These are phyloP conservation scores for Lateolabrax maculatus DNA, from an alignment of 2,797 vertebrate genomes.

Conservation along the genomic window DNA sequence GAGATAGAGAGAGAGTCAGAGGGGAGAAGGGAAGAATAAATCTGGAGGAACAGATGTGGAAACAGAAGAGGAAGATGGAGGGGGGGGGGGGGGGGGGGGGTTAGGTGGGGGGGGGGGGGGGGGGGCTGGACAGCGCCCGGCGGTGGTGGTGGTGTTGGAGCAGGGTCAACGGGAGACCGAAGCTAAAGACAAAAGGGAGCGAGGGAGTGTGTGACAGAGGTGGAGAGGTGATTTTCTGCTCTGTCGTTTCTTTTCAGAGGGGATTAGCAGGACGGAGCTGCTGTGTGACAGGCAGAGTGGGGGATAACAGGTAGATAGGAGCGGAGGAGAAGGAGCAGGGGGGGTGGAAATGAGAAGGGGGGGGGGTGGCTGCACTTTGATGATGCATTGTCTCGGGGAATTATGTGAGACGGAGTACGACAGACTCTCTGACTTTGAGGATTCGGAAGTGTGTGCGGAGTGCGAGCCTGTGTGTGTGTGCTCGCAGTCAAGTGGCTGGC, in stretches of 20 bases:
- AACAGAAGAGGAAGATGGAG: conserved; percentile 13
- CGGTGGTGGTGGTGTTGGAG: conserved; percentile 18
- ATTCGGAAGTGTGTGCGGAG: conserved; percentile 39
- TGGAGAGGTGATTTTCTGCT: conserved; percentile 87
- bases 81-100: conserved; percentile 22
- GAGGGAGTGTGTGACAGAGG: conserved; percentile 82
- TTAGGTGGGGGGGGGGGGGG: conserved; percentile 19
- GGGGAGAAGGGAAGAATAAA: conserved; percentile 29
- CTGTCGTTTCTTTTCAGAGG: conserved; percentile 85
- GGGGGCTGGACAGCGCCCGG: conserved; percentile 15
- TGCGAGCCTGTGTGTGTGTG: conserved; percentile 2
- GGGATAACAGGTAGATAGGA: conserved; percentile 79
- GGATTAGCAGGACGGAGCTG: conserved; percentile 81
- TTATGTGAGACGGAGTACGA: conserved; percentile 71
- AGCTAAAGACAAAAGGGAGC: conserved; percentile 82
- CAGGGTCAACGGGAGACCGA: conserved; percentile 67
- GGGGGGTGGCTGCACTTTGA: conserved; percentile 62
- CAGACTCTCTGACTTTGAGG: conserved; percentile 65
- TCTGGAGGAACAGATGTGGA: conserved; percentile 1
- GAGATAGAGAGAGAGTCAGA: conserved; percentile 24
- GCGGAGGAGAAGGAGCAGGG: conserved; percentile 36
- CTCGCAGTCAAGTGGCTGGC: neutral
- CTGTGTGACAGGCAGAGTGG: conserved; percentile 78
- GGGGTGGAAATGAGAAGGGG: conserved; percentile 54
- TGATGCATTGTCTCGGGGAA: conserved; percentile 76